These are phyloP conservation scores for Andrena cerasifolii DNA, from an alignment of 1,140 invertebrate species.

Conservation along the genomic window DNA sequence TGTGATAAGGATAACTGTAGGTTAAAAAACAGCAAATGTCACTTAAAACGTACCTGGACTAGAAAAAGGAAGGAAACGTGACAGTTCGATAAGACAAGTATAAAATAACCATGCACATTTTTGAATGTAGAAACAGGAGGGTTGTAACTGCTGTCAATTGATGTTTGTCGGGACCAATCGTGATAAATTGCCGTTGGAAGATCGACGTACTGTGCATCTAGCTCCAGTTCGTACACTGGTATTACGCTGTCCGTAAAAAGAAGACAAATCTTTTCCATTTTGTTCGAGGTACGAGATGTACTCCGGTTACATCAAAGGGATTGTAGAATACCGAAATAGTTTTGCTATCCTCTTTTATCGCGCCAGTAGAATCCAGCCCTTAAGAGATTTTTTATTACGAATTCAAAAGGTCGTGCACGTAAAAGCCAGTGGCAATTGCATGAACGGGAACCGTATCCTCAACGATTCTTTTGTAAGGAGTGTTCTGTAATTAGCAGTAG, in stretches of 20 bases:
- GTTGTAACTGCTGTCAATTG: conserved; percentile 20
- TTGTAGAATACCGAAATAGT: neutral
- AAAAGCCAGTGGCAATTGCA: too few species aligned
- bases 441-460: too few species aligned
- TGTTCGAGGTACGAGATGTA: neutral
- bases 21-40: too few species aligned
- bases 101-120: conserved; percentile 4
- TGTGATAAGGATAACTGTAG: too few species aligned
- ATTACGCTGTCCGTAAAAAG: conserved; percentile 15
- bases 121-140: conserved; percentile 17
- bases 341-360: neutral
- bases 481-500: too few species aligned
- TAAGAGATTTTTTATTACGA: neutral
- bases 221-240: conserved; percentile 1
- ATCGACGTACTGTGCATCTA: conserved; percentile 16
- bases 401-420: too few species aligned
- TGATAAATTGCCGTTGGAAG: conserved; percentile 12
- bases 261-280: conserved; percentile 34
- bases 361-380: neutral
- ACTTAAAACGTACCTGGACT: too few species aligned
- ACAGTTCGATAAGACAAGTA: neutral
- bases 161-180: conserved; percentile 30
- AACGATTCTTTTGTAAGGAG: too few species aligned
- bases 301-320: too few species aligned
- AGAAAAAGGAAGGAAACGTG: too few species aligned